Conservation (phyloP, 2,797 vertebrate species). For the Syngnathus rostellatus region DNA sequence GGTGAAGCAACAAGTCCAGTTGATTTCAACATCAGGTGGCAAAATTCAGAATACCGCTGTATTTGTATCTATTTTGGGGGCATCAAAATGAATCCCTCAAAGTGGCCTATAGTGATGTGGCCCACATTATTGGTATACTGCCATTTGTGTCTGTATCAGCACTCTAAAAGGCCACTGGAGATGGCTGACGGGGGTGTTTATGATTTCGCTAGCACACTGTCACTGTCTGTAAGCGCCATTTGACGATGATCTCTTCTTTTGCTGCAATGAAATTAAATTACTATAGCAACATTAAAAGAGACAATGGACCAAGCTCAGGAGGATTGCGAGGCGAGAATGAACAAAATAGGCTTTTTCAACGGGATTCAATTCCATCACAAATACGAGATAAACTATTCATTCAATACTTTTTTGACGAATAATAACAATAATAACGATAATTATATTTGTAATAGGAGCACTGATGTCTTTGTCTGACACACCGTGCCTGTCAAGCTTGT, state of each 20-base stretch:
- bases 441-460: background rate
- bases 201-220: slow-evolving; percentile 49
- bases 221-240: slow-evolving; percentile 46
- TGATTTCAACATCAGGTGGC: background rate
- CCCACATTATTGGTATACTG: background rate
- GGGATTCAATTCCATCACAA: background rate
- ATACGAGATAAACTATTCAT: background rate
- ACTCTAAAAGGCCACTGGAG: slow-evolving; percentile 36
- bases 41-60: background rate
- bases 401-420: background rate
- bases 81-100: background rate
- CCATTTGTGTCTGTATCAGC: slow-evolving; percentile 28
- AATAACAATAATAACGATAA: background rate
- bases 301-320: slow-evolving; percentile 40
- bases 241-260: slow-evolving; percentile 63
- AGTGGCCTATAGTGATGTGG: background rate
- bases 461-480: background rate
- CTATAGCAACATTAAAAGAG: slow-evolving; percentile 34
- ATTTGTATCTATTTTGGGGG: background rate
- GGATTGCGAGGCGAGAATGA: slow-evolving; percentile 18
- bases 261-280: slow-evolving; percentile 71
- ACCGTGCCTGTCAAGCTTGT: background rate
- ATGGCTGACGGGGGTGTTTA: slow-evolving; percentile 35
- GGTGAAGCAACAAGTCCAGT: slow-evolving; percentile 1
- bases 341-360: background rate